phyloP scores from a whole-genome alignment of 2,888 invertebrate species.

The Cataglyphis cursor region DNA sequence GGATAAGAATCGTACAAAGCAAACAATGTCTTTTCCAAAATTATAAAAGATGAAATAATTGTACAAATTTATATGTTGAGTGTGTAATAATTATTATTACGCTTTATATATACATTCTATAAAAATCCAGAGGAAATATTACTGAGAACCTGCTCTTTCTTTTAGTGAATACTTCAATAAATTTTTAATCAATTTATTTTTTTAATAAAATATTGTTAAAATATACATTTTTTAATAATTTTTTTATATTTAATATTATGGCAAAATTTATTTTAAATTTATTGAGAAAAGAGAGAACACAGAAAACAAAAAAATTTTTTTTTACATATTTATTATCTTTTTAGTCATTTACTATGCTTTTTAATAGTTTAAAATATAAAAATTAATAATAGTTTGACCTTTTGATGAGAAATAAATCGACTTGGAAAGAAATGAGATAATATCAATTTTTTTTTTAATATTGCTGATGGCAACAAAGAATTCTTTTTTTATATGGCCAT shows the following conservation, averaged over 20 bases:
- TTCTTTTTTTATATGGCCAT: constrained; percentile 7
- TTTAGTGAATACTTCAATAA: neutral
- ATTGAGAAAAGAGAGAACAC: neutral
- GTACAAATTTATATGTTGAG: neutral
- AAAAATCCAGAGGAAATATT: neutral
- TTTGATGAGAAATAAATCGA: constrained; percentile 18
- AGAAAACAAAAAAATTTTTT: neutral
- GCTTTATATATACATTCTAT: neutral
- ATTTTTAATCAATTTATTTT: neutral
- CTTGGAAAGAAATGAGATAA: constrained; percentile 3
- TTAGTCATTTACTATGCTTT: neutral
- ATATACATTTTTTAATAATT: neutral
- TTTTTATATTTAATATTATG: neutral
- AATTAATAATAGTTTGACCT: neutral
- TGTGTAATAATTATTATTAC: neutral
- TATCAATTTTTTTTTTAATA: neutral
- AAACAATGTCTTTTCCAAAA: neutral
- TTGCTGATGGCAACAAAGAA: neutral
- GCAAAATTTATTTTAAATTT: neutral
- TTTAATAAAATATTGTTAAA: neutral
- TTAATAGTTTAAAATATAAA: neutral
- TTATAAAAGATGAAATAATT: neutral
- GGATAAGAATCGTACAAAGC: neutral
- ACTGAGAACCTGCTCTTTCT: neutral
- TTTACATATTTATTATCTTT: neutral